A percentile compares a stretch with the other conserved stretches of the same genome.
phyloP scores from a whole-genome alignment of 2,888 invertebrate genomes.

The Euproctis similis region DNA sequence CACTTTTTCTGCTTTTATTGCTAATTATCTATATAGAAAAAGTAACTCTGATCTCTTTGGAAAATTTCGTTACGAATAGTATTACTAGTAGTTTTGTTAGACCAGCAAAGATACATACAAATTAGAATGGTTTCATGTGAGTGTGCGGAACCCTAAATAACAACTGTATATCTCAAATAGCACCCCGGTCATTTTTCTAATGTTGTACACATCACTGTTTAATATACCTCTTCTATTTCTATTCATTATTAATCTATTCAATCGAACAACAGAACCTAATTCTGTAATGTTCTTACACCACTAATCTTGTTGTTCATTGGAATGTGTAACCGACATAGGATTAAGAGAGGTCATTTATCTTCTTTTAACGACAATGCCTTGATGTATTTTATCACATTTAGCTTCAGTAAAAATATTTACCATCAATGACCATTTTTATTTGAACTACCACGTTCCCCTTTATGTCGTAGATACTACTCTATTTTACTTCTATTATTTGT shows the following conservation, averaged over 20 bases:
- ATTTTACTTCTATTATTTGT: conserved; percentile 7
- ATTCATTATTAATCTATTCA: conserved; percentile 28
- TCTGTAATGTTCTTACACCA: conserved; percentile 23
- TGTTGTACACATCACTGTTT: too few relatives aligned
- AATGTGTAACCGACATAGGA: conserved; percentile 50
- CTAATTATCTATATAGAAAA: too few relatives aligned
- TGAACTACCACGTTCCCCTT: conserved; percentile 31
- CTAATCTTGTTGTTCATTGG: conserved; percentile 44
- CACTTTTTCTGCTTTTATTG: too few relatives aligned
- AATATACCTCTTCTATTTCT: conserved; percentile 3
- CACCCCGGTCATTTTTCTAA: too few relatives aligned
- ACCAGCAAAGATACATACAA: too few relatives aligned
- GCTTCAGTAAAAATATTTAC: conserved; percentile 65
- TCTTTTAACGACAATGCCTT: conserved; percentile 71
- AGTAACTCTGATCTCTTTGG: too few relatives aligned
- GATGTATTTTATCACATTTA: conserved; percentile 72
- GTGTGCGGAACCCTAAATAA: too few relatives aligned
- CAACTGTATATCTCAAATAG: too few relatives aligned
- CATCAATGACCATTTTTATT: conserved; percentile 31
- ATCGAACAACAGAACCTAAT: conserved; percentile 38
- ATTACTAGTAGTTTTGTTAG: too few relatives aligned
- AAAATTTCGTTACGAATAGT: too few relatives aligned
- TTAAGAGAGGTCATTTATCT: conserved; percentile 62
- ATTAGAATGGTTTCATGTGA: too few relatives aligned
- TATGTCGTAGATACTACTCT: too few relatives aligned